phyloP scores from a whole-genome alignment of 1,140 invertebrate species.

The Bombus picipes region DNA sequence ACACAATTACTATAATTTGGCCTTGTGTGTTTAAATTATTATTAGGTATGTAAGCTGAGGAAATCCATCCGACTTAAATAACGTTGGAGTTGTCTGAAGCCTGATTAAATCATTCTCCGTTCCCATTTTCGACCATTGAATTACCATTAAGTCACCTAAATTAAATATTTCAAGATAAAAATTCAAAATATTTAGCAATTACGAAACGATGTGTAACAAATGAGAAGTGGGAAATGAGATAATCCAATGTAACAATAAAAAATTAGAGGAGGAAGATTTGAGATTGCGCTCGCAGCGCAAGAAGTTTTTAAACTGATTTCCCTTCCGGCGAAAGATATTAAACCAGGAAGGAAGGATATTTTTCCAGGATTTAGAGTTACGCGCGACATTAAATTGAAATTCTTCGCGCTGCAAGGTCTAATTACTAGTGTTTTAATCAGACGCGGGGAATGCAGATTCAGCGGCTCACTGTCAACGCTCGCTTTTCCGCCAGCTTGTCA shows the following conservation, averaged over 20 bases:
- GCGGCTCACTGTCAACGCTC: background rate
- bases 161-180: background rate
- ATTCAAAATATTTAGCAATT: background rate
- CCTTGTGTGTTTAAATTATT: too few relatives aligned
- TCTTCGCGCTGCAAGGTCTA: background rate
- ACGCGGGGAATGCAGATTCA: conserved; percentile 18
- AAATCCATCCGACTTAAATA: too few relatives aligned
- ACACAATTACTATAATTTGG: too few relatives aligned
- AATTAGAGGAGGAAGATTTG: background rate
- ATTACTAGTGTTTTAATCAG: conserved; percentile 9
- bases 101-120: too few relatives aligned
- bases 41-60: too few relatives aligned
- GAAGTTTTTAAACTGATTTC: background rate
- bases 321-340: background rate
- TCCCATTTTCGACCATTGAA: too few relatives aligned
- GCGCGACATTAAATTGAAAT: background rate
- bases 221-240: background rate
- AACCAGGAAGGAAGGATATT: background rate
- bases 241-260: background rate
- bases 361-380: conserved; percentile 3
- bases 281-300: background rate
- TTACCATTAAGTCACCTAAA: too few relatives aligned
- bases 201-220: background rate
- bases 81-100: too few relatives aligned
- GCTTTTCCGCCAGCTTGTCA: conserved; percentile 4